Percentiles rank a stretch among this genome's conserved stretches.
Evolutionary conservation across 2,797 vertebrate species (phyloP).

Genomic region (Catharus ustulatus): DNA sequence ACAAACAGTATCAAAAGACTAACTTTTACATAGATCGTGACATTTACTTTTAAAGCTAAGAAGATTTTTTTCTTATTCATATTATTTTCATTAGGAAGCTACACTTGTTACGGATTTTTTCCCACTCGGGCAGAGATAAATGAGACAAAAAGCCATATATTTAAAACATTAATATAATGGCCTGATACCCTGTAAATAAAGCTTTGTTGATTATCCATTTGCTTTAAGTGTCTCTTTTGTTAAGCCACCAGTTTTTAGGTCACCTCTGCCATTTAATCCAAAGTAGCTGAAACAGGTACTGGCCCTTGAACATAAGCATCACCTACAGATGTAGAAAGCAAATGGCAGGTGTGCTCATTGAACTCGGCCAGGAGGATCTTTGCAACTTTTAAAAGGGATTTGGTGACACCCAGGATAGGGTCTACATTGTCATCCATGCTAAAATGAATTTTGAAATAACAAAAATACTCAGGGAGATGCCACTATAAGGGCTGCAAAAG

Average conservation of each 20-base stretch:
- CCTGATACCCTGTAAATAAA: slow-evolving; percentile 55
- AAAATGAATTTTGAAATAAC: neutral
- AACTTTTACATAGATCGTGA: slow-evolving; percentile 48
- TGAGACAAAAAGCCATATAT: slow-evolving; percentile 29
- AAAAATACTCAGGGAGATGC: neutral
- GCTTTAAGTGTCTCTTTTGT: slow-evolving; percentile 34
- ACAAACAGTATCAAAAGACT: slow-evolving; percentile 69
- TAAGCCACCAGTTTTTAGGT: slow-evolving; percentile 51
- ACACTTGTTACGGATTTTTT: slow-evolving; percentile 24
- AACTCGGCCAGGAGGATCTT: neutral
- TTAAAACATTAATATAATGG: slow-evolving; percentile 58
- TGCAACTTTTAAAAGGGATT: slow-evolving; percentile 13
- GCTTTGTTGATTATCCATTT: slow-evolving; percentile 57
- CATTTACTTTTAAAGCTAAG: slow-evolving; percentile 62
- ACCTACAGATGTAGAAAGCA: slow-evolving; percentile 5
- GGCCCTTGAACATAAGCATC: slow-evolving; percentile 17
- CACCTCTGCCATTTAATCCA: slow-evolving; percentile 31
- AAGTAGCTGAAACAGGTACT: slow-evolving; percentile 12
- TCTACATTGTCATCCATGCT: neutral
- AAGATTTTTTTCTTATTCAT: slow-evolving; percentile 47
- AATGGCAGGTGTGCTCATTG: neutral
- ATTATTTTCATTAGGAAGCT: slow-evolving; percentile 57
- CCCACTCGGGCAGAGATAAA: neutral
- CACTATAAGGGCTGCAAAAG: neutral
- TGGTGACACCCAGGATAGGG: neutral